Evolutionary conservation across 2,113 vertebrate species (phyloP).

Genomic region (Pygoscelis adeliae): DNA sequence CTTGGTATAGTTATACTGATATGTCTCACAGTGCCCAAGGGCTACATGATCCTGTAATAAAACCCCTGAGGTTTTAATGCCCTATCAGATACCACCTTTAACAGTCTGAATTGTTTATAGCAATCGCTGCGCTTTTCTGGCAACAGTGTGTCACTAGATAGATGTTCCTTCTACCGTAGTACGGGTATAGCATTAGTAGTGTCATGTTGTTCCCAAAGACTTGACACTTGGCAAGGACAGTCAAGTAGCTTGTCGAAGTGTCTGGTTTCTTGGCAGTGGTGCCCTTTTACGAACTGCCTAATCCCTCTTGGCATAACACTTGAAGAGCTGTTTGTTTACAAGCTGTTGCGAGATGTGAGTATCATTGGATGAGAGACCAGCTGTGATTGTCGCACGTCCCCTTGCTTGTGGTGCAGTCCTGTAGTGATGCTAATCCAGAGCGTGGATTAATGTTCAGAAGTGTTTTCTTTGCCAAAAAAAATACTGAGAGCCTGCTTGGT

Average conservation of each 20-base stretch:
- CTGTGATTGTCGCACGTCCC: background rate
- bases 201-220: background rate
- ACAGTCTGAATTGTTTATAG: background rate
- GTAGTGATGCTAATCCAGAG: background rate
- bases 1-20: background rate
- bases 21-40: background rate
- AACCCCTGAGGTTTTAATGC: background rate
- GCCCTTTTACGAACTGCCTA: background rate
- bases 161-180: background rate
- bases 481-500: background rate
- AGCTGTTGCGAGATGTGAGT: background rate
- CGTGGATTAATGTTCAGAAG: background rate
- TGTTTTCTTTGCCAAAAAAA: background rate
- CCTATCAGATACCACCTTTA: background rate
- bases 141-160: background rate
- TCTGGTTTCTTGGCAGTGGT: slow-evolving; percentile 1
- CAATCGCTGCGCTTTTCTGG: background rate
- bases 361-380: background rate
- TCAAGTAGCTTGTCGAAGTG: background rate
- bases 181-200: background rate
- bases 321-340: background rate
- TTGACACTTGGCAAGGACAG: background rate
- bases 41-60: background rate
- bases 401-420: background rate
- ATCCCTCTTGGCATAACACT: background rate